Base-by-base conservation (phyloP, 2,888 invertebrate genomes). In the Netelia inedita region DNA sequence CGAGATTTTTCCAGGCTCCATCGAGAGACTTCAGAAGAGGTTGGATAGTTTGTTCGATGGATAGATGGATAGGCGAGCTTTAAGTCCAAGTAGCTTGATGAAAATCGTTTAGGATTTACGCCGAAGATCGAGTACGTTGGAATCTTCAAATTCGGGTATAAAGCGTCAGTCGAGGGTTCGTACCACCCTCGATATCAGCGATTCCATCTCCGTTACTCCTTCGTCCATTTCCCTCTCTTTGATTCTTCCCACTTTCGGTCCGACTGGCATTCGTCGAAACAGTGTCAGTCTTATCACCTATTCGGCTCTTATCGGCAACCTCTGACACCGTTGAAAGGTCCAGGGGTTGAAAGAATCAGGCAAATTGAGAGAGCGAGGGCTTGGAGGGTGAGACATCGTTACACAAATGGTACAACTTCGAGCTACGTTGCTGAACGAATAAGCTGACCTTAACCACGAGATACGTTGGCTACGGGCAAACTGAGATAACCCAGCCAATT, bases 371-470 rank as follows among this genome's bases (percentile, higher is more conserved):
- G 19, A 16, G 1, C 21, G 46, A 59, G 21, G 59, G n/a, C 0
- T n/a, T 10, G 53, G 46, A 46, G 46, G 46, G 46, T 46, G 46
- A 46, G 57, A 16, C 23, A 46, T 73, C 59, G 59, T 73, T 73
- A 59, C 35, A 71, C 55, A 16, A 71, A 73, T 59, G 41, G 72
- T 41, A 59, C 59, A 73, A 73, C 72, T 73, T 73, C 43, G 43
- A 59, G 59, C 59, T 43, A 59, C 59, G 59, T n/a, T 41, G 43
- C 43, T 46, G 23, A 46, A 59, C 23, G 59, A 61, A 73, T 73
- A 73, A 59, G 57, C 43, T 23, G 72, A 73, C 59, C 59, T 73
- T 59, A 59, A 61, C 72, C 57, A 59, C 16, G 6, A 9, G 16
- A 43, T 19, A 28, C 59, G 16, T 21, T 8, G 28, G 21, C 16